Evolutionary conservation across 2,113 vertebrate species (phyloP).

Genomic region (Dolichallabes microphthalmus): DNA sequence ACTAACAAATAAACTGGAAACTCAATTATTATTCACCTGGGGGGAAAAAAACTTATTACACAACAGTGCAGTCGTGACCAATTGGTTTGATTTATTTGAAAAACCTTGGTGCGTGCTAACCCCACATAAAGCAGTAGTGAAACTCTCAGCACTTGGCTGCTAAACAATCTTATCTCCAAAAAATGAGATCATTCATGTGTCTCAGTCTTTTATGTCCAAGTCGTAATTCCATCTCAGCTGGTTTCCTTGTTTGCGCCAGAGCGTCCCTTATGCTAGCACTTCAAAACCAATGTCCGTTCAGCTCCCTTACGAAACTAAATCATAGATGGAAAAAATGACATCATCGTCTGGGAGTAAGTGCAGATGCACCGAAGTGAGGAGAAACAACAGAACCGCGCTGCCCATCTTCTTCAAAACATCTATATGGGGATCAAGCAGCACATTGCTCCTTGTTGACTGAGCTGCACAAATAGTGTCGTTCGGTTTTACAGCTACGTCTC

Average conservation of each 20-base stretch:
- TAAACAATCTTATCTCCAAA: conserved; percentile 16
- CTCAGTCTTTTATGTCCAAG: conserved; percentile 1
- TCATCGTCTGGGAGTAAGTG: conserved; percentile 40
- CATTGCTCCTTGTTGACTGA: conserved; percentile 36
- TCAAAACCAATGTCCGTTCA: conserved; percentile 23
- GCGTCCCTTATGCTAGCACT: neutral
- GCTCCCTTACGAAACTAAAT: conserved; percentile 31
- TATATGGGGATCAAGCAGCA: conserved; percentile 19
- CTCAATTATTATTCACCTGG: neutral
- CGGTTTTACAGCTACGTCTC: conserved; percentile 42
- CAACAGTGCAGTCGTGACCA: neutral
- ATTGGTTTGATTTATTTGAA: neutral
- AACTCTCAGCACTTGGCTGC: neutral
- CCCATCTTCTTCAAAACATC: conserved; percentile 40
- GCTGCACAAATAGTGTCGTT: conserved; percentile 40
- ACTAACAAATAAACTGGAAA: neutral
- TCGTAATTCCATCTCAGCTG: conserved; percentile 13
- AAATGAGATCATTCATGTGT: conserved; percentile 17
- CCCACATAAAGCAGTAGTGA: neutral
- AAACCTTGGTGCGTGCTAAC: neutral
- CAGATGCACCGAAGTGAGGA: conserved; percentile 34
- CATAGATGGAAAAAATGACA: conserved; percentile 40
- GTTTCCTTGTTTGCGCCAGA: conserved; percentile 12
- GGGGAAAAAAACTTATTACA: neutral
- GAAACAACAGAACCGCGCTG: conserved; percentile 32